A percentile compares a stretch with the other conserved stretches of the same genome.
Conservation (phyloP, 2,113 vertebrate species). For the Pandion haliaetus region DNA sequence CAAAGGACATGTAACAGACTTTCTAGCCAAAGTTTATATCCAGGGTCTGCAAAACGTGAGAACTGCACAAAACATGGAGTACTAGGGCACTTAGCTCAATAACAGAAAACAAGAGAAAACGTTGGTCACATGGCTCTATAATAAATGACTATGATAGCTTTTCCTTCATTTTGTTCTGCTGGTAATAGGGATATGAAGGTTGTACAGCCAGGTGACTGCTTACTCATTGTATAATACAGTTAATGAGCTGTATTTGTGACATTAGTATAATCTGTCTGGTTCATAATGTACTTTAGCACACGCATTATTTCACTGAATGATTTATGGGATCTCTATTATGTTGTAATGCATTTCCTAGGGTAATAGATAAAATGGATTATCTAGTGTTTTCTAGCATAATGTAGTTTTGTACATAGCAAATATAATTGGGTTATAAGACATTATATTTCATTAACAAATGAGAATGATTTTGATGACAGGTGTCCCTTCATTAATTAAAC, state of each 20-base stretch:
- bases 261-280: conserved; percentile 22
- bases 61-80: not conserved
- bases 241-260: conserved; percentile 40
- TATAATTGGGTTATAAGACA: not conserved
- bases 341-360: conserved; percentile 20
- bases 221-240: conserved; percentile 4
- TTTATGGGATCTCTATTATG: conserved; percentile 35
- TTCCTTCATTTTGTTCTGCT: not conserved
- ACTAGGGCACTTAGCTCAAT: not conserved
- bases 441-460: conserved; percentile 4
- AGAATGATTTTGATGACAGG: not conserved
- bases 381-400: not conserved
- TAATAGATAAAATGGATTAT: conserved; percentile 42
- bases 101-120: not conserved
- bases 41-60: not conserved
- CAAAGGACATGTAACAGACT: not conserved
- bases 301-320: conserved; percentile 5
- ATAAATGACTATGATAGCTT: not conserved
- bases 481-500: not conserved
- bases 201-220: conserved; percentile 23
- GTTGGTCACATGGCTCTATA: not conserved
- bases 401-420: conserved; percentile 19
- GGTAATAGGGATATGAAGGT: not conserved
- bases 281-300: conserved; percentile 22
- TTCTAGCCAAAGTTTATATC: not conserved